These are phyloP conservation scores for Lateolabrax maculatus DNA, from an alignment of 2,797 vertebrate species.

Conservation along the genomic window DNA sequence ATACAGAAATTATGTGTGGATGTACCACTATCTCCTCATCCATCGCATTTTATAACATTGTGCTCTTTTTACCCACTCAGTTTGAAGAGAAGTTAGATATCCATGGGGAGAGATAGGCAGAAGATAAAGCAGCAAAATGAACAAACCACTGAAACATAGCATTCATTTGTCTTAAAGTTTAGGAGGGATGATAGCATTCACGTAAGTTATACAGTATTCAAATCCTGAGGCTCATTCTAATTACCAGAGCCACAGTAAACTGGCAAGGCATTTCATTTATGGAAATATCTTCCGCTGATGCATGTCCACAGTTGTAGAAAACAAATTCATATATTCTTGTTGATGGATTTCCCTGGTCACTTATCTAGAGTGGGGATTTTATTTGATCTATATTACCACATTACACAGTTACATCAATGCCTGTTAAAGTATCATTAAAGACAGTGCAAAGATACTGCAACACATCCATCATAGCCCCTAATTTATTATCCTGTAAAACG, in stretches of 20 bases:
- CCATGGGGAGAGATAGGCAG: background rate
- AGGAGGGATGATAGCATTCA: background rate
- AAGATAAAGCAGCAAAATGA: background rate
- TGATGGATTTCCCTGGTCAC: constrained; percentile 46
- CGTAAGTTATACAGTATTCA: background rate
- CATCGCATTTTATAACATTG: constrained; percentile 41
- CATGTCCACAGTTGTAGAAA: background rate
- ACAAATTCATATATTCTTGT: constrained; percentile 7
- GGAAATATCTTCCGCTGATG: constrained; percentile 22
- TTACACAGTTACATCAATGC: constrained; percentile 36
- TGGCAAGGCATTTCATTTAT: constrained; percentile 13
- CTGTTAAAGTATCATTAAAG: constrained; percentile 44
- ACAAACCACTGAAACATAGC: constrained; percentile 40
- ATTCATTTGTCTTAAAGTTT: constrained; percentile 13
- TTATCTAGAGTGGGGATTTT: constrained; percentile 7
- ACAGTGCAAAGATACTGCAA: constrained; percentile 18
- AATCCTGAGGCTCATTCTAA: background rate
- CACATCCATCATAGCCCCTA: constrained; percentile 26
- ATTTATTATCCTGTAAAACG: constrained; percentile 33
- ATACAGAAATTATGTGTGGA: constrained; percentile 12
- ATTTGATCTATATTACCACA: constrained; percentile 36
- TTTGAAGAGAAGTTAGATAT: constrained; percentile 2
- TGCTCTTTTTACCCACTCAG: constrained; percentile 42
- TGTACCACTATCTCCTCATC: constrained; percentile 53
- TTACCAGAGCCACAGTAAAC: background rate